These are phyloP conservation scores for Forbesichthys agassizii DNA, from an alignment of 2,113 vertebrate genomes.

Conservation along the genomic window DNA sequence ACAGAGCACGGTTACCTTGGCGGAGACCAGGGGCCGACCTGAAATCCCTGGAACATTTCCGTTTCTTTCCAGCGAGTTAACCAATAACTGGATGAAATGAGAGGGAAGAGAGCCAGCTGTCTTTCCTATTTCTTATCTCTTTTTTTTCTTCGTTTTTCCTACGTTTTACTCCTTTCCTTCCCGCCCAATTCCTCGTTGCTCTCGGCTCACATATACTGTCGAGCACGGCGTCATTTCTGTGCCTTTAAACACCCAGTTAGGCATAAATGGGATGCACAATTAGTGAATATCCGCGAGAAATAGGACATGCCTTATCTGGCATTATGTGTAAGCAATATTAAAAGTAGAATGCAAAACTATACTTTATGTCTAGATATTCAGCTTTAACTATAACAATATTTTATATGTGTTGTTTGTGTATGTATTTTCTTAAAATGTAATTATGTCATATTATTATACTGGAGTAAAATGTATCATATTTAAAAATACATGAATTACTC, in stretches of 20 bases:
- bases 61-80: slow-evolving; percentile 96
- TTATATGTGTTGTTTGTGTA: too few relatives aligned
- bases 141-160: background rate
- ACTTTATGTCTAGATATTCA: too few relatives aligned
- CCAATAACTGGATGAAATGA: slow-evolving; percentile 95
- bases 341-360: too few relatives aligned
- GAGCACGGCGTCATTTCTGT: slow-evolving; percentile 55
- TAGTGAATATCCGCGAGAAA: slow-evolving; percentile 72
- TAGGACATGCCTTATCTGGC: slow-evolving; percentile 31
- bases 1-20: slow-evolving; percentile 78
- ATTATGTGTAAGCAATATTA: too few relatives aligned
- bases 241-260: slow-evolving; percentile 68
- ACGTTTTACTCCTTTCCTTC: slow-evolving; percentile 13
- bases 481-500: too few relatives aligned
- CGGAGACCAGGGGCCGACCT: slow-evolving; percentile 77
- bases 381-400: too few relatives aligned
- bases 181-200: too few relatives aligned
- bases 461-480: too few relatives aligned
- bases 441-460: too few relatives aligned
- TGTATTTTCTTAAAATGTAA: too few relatives aligned
- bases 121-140: slow-evolving; percentile 79
- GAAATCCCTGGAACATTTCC: slow-evolving; percentile 90
- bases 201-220: slow-evolving; percentile 35
- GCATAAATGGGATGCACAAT: slow-evolving; percentile 77
- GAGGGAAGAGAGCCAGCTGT: slow-evolving; percentile 93